Base-by-base conservation (phyloP, 2,797 vertebrate species). In the Coendou prehensilis region DNA sequence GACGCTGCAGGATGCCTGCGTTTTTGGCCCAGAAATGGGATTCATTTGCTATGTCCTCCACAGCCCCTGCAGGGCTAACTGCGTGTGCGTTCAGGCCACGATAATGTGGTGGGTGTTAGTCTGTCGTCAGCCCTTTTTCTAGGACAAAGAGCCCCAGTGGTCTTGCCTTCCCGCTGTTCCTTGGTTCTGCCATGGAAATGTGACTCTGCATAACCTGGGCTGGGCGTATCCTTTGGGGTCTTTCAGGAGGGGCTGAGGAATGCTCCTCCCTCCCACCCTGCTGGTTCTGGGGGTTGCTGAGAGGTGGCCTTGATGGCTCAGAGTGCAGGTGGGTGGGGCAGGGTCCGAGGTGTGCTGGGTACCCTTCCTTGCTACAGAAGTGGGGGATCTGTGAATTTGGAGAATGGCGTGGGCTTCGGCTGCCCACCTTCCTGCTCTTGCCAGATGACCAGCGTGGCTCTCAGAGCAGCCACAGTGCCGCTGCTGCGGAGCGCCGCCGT, bases 141-240 rank as follows among this genome's bases (percentile, higher is more conserved):
- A 17, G 95, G 87, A 95, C 86, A 91, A 73, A 93, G 94, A 83
- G 54, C 71, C 87, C 28, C 41, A 64, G 80, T 88, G 64, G 61
- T 59, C 33, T 71, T 45, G 17, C 22, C n/a, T 95, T 18, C 30
- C 57, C 20, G 30, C 63, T 37, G 45, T 26, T 71, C 86, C 73
- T 81, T 71, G 81, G 47, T 79, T 86, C 71, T 82, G 56, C 41
- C 2, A 1, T 79, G 71, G 78, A 84, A 83, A 93, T 63, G 54
- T 4, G 57, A n/a, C 56, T 79, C 73, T 47, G 3, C 0, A 9
- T 18, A 23, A 45, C 10, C 33, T 78, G 76, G 61, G 33, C 47
- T 52, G 45, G 30, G 67, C 56, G 45, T 41, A 7, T 56, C 69
- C 45, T 54, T 28, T 33, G 45, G 64, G 47, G 37, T 59, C 89